Conservation (phyloP, 2,797 vertebrate genomes). For the Tenualosa ilisha region DNA sequence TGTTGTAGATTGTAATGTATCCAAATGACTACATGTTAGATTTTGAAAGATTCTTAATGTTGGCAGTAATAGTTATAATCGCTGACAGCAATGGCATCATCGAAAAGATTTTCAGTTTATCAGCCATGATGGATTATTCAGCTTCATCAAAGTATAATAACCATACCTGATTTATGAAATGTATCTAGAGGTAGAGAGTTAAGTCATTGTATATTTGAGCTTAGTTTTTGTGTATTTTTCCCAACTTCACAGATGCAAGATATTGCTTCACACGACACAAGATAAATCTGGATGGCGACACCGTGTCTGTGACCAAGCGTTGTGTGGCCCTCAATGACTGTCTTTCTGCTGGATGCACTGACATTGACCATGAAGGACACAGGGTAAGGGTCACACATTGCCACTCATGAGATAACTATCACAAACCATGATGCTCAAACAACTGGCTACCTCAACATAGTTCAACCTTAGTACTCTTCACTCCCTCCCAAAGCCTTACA, state of each 20-base stretch:
- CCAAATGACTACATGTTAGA: not conserved
- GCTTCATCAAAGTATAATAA: too few species aligned
- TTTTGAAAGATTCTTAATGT: not conserved
- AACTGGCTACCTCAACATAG: not conserved
- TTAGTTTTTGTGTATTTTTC: not conserved
- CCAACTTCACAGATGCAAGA: conserved; percentile 69
- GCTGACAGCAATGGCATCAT: not conserved
- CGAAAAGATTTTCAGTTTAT: not conserved
- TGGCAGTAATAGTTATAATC: not conserved
- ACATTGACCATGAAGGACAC: conserved; percentile 71
- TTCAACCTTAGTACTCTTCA: not conserved
- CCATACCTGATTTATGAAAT: not conserved
- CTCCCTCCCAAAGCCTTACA: not conserved
- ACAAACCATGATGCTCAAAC: not conserved
- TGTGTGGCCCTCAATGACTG: conserved; percentile 80
- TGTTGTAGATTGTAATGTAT: conserved; percentile 1
- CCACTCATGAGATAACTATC: not conserved
- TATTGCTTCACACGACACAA: conserved; percentile 83
- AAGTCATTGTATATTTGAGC: too few species aligned
- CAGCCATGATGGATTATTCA: not conserved
- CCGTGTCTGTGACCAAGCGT: conserved; percentile 82
- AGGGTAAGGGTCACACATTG: conserved; percentile 65
- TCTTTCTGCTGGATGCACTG: conserved; percentile 78
- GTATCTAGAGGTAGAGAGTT: not conserved
- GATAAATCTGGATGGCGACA: conserved; percentile 77